These are phyloP conservation scores for Phaonia tiefii DNA, from an alignment of 2,888 invertebrate species.

Conservation along the genomic window DNA sequence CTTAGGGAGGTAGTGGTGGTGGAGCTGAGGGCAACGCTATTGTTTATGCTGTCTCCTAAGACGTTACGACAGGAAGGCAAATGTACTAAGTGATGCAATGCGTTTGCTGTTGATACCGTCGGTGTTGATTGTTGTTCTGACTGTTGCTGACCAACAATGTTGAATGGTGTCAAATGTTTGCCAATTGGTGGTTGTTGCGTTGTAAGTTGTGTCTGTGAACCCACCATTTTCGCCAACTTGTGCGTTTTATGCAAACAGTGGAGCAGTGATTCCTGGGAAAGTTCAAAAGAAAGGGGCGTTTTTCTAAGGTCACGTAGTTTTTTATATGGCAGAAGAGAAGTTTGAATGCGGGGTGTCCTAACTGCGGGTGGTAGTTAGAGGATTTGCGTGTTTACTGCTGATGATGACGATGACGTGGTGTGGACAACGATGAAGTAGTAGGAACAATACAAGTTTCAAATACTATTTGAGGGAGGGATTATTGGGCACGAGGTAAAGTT, in stretches of 20 bases:
- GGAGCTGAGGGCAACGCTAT: neutral
- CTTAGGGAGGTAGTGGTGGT: conserved; percentile 26
- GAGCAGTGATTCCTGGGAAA: conserved; percentile 1
- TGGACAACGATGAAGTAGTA: neutral
- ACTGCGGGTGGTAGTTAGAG: conserved; percentile 8
- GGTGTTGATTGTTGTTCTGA: conserved; percentile 47
- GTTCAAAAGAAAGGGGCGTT: neutral
- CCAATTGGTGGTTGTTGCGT: conserved; percentile 37
- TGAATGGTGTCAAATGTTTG: conserved; percentile 41
- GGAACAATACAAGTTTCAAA: too few relatives aligned
- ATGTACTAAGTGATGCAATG: conserved; percentile 28
- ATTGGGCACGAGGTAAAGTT: too few relatives aligned
- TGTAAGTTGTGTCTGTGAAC: conserved; percentile 67
- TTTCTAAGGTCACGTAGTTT: conserved; percentile 21
- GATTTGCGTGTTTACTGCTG: conserved; percentile 27
- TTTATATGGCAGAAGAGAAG: too few relatives aligned
- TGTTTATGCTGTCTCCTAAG: conserved; percentile 43
- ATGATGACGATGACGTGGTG: neutral
- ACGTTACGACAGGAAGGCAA: conserved; percentile 27
- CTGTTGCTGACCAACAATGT: conserved; percentile 54
- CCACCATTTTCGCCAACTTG: conserved; percentile 71
- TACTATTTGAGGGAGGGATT: too few relatives aligned
- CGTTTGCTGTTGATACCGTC: conserved; percentile 25
- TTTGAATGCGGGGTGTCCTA: neutral
- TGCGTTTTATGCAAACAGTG: conserved; percentile 6